Percentiles rank a stretch among this genome's conserved stretches.
phyloP scores from a whole-genome alignment of 1,140 invertebrate species.

The Nasonia vitripennis region DNA sequence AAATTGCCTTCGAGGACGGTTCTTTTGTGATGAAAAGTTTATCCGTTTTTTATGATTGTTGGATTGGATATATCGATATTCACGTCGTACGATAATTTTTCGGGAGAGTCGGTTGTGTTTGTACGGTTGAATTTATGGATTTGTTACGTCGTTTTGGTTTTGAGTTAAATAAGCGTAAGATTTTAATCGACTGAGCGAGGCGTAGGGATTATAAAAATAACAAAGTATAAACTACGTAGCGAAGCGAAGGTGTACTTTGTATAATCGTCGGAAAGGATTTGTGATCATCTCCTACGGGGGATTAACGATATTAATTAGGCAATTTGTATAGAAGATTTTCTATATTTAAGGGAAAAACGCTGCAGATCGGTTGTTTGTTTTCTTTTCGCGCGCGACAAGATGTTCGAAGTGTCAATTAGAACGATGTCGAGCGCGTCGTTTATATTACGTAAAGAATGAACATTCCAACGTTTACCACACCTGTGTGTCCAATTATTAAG shows the following conservation, averaged over 20 bases:
- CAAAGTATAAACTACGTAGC: background rate
- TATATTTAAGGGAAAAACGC: slow-evolving; percentile 15
- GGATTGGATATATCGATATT: too few relatives aligned
- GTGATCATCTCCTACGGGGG: slow-evolving; percentile 44
- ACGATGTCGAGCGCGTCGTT: background rate
- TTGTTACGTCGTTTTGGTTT: too few relatives aligned
- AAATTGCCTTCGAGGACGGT: too few relatives aligned
- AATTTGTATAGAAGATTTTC: slow-evolving; percentile 51
- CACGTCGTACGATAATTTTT: background rate
- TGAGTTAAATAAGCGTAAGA: background rate
- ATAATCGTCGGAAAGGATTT: slow-evolving; percentile 47
- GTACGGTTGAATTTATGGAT: too few relatives aligned
- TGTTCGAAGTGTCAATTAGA: slow-evolving; percentile 57
- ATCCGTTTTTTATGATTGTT: too few relatives aligned
- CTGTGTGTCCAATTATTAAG: slow-evolving; percentile 40
- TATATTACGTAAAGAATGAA: background rate
- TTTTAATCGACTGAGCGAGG: slow-evolving; percentile 1
- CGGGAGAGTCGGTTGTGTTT: too few relatives aligned
- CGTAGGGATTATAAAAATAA: background rate
- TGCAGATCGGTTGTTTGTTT: background rate
- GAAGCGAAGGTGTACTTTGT: slow-evolving; percentile 32
- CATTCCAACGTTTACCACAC: slow-evolving; percentile 34
- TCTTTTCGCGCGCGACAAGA: background rate
- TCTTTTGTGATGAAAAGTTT: too few relatives aligned
- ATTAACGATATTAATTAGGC: slow-evolving; percentile 45